A percentile compares a stretch with the other conserved stretches of the same genome.
Evolutionary conservation across 2,888 invertebrate genomes (phyloP).

Genomic region (Acleris emargana): DNA sequence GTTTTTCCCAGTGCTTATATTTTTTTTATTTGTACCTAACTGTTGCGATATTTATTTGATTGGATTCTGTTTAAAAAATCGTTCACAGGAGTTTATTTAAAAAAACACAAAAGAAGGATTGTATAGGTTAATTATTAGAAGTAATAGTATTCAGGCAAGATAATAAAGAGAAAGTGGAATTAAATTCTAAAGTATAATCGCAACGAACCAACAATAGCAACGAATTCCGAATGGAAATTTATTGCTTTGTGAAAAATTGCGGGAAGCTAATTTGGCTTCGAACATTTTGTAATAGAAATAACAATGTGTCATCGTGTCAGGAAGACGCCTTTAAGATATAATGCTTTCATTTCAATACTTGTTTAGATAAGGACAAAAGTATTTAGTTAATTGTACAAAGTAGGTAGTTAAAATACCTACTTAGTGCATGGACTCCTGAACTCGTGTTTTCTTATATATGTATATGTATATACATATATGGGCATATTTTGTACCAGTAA

Average conservation of each 20-base stretch:
- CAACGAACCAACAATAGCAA: conserved; percentile 12
- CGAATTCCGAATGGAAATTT: conserved; percentile 15
- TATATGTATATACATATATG: no score
- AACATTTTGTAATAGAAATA: conserved; percentile 40
- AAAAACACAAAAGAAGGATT: no score
- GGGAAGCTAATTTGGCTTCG: conserved; percentile 19
- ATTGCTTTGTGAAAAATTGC: conserved; percentile 18
- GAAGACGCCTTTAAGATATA: conserved; percentile 43
- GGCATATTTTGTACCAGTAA: no score
- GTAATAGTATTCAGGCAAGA: background rate
- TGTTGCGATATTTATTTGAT: no score
- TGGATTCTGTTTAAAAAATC: no score
- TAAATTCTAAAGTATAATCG: conserved; percentile 10
- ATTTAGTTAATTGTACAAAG: no score
- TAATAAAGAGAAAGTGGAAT: conserved; percentile 2
- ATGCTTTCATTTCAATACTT: conserved; percentile 6
- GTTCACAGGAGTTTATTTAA: no score
- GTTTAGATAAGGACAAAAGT: background rate
- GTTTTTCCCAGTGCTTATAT: conserved; percentile 31
- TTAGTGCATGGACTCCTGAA: no score
- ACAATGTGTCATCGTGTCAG: conserved; percentile 41
- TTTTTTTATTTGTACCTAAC: conserved; percentile 17
- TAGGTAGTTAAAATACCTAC: no score
- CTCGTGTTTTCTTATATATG: no score
- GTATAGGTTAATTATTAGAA: no score